Base-by-base conservation (phyloP, 2,888 invertebrate species). In the Kryphioiulus occultus region DNA sequence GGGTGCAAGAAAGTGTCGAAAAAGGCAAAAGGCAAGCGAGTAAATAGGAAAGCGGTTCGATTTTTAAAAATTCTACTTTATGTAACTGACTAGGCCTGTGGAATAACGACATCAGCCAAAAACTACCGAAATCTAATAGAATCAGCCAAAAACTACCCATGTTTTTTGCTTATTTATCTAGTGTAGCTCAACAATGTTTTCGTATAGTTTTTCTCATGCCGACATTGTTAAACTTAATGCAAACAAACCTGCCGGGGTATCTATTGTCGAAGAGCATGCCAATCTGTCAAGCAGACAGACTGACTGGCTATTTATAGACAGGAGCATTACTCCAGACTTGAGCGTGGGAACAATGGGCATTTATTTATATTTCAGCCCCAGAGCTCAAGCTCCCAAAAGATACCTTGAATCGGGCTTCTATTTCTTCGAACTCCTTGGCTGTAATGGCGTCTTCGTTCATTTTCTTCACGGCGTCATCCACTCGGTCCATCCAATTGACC, bases 391-490 rank as follows among this genome's bases (percentile, higher is more conserved):
- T 4, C 15, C 12, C 44, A 86, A 47, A 0, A 3, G 39, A 85
- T 92, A 96, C 97, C 95, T 97, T 96, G 94, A 98, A 98, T 90
- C 96, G 95, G 47, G 95, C 95, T 92, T 97, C 96, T 92, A 98
- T 96, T 88, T 95, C 94, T 91, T 98, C 97, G 91, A 98, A 98
- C 90, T 98, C 97, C 91, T 97, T 97, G 91, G 96, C 94, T 26
- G 95, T 95, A 89, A 96, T 95, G 0, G 97, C 95, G 91, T 98
- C 97, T 89, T 95, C 94, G 15, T 97, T 95, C 90, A 98, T 96
- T 89, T 95, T 95, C 90, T 95, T 95, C 91, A 98, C 94, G 17
- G 96, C 95, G 88, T 94, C 94, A 91, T 98, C 97, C 0, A 98
- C 97, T 83, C 95, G 94, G 90, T 97, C 95, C 97, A 98, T 98